These are phyloP conservation scores for Hybognathus amarus DNA, from an alignment of 2,797 vertebrate genomes.

Conservation along the genomic window DNA sequence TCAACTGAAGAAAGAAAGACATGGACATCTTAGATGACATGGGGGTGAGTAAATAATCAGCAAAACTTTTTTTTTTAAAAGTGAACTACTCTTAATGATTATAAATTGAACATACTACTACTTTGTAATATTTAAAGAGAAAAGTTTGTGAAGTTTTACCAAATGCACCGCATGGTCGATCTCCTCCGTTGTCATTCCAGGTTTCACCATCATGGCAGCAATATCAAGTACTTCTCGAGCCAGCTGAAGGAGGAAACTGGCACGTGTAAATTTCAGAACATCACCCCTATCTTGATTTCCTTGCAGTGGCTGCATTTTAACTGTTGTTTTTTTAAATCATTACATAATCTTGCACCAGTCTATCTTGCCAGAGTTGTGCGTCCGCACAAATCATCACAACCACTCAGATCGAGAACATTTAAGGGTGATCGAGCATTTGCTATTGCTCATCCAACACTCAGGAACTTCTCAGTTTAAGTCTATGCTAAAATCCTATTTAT, in stretches of 20 bases:
- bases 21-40: no score
- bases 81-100: no score
- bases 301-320: background rate
- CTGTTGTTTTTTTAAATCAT: background rate
- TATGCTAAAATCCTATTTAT: no score
- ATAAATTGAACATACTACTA: no score
- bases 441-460: no score
- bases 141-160: constrained; percentile 75
- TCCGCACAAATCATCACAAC: no score
- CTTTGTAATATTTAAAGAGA: background rate
- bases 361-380: background rate
- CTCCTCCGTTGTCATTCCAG: constrained; percentile 96
- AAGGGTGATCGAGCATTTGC: no score
- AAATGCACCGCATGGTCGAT: constrained; percentile 97
- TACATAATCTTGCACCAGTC: background rate
- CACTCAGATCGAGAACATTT: no score
- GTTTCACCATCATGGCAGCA: constrained; percentile 93
- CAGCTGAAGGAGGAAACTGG: constrained; percentile 80
- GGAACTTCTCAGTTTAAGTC: no score
- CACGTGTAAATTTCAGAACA: constrained; percentile 9
- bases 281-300: background rate
- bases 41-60: no score
- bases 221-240: constrained; percentile 96
- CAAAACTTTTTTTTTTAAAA: no score
- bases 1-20: no score